Evolutionary conservation across 2,113 vertebrate species (phyloP), one percentile per base, ranked within the genome.

Genomic region (Paratilapia polleni): DNA sequence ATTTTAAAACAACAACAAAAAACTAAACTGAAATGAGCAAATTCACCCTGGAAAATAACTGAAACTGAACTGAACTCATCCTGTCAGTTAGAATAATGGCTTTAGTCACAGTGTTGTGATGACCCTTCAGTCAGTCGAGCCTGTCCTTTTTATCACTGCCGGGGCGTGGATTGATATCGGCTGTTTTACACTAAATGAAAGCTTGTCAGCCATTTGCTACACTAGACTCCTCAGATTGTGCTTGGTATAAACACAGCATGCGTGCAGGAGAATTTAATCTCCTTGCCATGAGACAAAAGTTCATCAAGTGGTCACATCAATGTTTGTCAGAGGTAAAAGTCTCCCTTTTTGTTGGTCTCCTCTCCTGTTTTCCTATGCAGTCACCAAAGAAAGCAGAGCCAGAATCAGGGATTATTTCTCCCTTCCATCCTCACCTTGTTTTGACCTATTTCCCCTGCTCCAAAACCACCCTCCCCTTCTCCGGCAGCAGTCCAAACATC

Each of bases 361-460:
- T 74, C 14, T n/a, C 63, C 20, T 83, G 56, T 60, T 79, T 88
- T 84, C 58, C 20, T 64, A 8, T 41, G 8, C 52, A 58, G 49
- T 83, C 57, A 26, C 31, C 3, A 24, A 64, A 6, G 60, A 81
- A 70, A 78, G 24, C 31, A 24, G 76, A 54, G 73, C 54, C 31
- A 31, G 28, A 54, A 66, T 76, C 31, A 22, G 19, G 59, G 61
- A 80, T 82, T 36, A 62, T 80, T 60, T 11, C 13, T 61, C 57
- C 43, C 60, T 62, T 63, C 64, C 60, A 58, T 57, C 41, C 56
- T 84, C 77, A 85, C 79, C 87, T 88, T 82, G 63, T 80, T 68
- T 36, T 88, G 86, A 91, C 83, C 79, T 81, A 89, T 70, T 82
- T 84, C 58, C 49, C 81, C 52, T 38, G 24, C 83, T 66, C 47